phyloP scores from a whole-genome alignment of 2,113 vertebrate species.

The Oryzias curvinotus region DNA sequence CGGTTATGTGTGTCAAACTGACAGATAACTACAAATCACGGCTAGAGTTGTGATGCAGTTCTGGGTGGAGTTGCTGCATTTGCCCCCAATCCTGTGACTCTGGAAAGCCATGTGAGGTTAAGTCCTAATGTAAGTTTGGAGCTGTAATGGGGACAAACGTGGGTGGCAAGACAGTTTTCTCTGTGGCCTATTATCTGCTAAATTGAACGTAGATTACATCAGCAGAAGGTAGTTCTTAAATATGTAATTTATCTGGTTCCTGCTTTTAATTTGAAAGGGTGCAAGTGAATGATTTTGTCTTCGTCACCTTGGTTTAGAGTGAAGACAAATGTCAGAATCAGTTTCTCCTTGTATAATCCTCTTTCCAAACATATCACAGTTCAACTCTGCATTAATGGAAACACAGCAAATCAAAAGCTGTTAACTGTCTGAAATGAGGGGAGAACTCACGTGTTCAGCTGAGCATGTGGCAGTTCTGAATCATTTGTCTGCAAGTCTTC shows the following conservation, averaged over 20 bases:
- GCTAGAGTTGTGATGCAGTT: conserved; percentile 14
- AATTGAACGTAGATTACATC: conserved; percentile 40
- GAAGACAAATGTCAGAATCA: conserved; percentile 31
- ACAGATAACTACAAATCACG: conserved; percentile 22
- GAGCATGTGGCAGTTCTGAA: conserved; percentile 51
- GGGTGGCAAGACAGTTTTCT: conserved; percentile 20
- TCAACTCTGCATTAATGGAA: conserved; percentile 39
- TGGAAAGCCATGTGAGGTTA: conserved; percentile 21
- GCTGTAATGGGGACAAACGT: conserved; percentile 16
- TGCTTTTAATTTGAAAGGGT: not conserved
- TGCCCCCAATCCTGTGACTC: not conserved
- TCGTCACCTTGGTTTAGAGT: conserved; percentile 10
- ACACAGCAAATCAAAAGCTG: conserved; percentile 32
- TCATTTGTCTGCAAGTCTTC: conserved; percentile 48
- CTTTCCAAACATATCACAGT: conserved; percentile 25
- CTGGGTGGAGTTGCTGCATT: not conserved
- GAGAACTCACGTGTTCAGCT: conserved; percentile 39
- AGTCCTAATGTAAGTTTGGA: conserved; percentile 14
- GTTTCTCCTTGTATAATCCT: conserved; percentile 21
- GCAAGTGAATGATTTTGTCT: not conserved
- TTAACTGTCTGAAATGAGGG: conserved; percentile 24
- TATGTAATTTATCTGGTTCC: conserved; percentile 12
- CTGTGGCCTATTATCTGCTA: conserved; percentile 27
- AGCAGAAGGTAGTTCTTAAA: conserved; percentile 15
- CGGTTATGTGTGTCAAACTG: conserved; percentile 49